Conservation (phyloP, 2,797 vertebrate species). For the Darevskia mixta region DNA sequence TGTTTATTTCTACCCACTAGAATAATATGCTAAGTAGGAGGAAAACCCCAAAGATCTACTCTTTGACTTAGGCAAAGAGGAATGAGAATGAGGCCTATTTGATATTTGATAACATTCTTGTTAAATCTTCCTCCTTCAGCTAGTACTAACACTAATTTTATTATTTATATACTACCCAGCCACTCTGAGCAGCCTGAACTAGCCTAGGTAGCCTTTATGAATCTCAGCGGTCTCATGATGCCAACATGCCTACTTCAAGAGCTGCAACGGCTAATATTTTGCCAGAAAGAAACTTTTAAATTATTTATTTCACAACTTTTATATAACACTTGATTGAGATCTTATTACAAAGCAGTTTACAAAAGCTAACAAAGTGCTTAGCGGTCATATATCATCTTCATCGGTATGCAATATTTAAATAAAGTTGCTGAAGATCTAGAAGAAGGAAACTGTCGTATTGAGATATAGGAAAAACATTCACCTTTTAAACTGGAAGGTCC, state of each 20-base stretch:
- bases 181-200: neutral
- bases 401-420: neutral
- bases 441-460: neutral
- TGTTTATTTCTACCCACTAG: neutral
- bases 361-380: neutral
- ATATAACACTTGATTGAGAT: no score
- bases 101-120: neutral
- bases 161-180: neutral
- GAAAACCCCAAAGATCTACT: neutral
- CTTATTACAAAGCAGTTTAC: no score
- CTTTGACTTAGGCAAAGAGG: neutral
- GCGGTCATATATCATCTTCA: neutral
- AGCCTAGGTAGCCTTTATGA: neutral
- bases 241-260: neutral
- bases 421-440: neutral
- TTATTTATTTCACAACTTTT: no score
- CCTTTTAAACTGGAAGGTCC: conserved; percentile 92
- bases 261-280: neutral
- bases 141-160: no score
- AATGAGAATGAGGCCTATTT: neutral
- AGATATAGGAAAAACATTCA: conserved; percentile 67
- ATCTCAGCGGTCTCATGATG: neutral
- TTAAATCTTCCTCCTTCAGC: neutral
- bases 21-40: neutral
- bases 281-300: neutral